Conservation (phyloP, 2,888 invertebrate species). For the Hipparchia semele region DNA sequence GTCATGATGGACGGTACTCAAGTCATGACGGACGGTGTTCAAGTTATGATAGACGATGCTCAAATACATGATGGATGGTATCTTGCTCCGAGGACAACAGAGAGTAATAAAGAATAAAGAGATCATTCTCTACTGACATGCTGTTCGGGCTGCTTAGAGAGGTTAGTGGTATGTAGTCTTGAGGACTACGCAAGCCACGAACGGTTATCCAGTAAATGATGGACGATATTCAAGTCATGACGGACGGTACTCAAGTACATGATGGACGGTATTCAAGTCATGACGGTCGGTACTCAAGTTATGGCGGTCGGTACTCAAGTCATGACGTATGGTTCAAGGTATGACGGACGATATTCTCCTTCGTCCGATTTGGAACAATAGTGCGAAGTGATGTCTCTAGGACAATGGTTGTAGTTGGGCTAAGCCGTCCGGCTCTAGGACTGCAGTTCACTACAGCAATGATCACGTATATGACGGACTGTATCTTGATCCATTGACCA, state of each 20-base stretch:
- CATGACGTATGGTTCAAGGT: no score
- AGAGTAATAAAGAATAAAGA: conserved; percentile 45
- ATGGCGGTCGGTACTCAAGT: no score
- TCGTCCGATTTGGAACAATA: no score
- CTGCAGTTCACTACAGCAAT: background rate
- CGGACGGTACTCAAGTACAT: no score
- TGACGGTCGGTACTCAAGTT: conserved; percentile 95
- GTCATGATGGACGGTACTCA: background rate
- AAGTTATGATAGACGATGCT: background rate
- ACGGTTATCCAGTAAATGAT: conserved; percentile 99
- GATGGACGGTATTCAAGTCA: no score
- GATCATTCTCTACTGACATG: conserved; percentile 98
- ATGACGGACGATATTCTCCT: conserved; percentile 88
- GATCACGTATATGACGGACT: conserved; percentile 83
- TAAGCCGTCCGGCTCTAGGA: background rate
- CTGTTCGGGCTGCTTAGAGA: conserved; percentile 92
- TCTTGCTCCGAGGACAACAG: conserved; percentile 93
- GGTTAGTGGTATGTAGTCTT: conserved; percentile 83
- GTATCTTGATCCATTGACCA: conserved; percentile 94
- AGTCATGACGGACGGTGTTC: background rate
- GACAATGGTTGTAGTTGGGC: background rate
- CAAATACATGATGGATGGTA: conserved; percentile 99
- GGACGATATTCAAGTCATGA: conserved; percentile 89
- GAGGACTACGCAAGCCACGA: conserved; percentile 98
- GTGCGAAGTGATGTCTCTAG: no score